Percentiles rank a stretch among this genome's conserved stretches.
Conservation (phyloP, 2,113 vertebrate species). For the Galeopterus variegatus region DNA sequence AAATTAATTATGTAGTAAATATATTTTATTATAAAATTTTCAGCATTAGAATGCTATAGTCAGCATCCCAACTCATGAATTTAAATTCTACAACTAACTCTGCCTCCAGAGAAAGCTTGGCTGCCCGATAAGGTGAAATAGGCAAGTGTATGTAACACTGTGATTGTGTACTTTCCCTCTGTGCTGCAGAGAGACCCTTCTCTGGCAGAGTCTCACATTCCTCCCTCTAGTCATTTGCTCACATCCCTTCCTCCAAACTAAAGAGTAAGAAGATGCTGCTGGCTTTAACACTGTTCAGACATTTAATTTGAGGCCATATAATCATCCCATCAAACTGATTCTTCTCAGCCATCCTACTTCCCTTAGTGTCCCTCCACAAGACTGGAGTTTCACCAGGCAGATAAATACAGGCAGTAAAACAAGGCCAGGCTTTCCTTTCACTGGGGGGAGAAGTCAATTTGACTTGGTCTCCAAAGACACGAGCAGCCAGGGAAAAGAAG, state of each 20-base stretch:
- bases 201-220: not conserved
- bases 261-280: not conserved
- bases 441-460: not conserved
- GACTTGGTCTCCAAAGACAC: not conserved
- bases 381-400: not conserved
- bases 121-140: not conserved
- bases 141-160: accelerated
- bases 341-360: not conserved
- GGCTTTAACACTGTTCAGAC: not conserved
- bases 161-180: not conserved
- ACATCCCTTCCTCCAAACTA: not conserved
- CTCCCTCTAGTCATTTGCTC: not conserved
- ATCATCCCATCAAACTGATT: not conserved
- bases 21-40: not conserved
- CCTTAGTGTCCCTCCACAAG: not conserved
- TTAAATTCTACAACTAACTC: not conserved
- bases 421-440: not conserved
- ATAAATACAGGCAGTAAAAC: not conserved
- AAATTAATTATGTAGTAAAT: conserved; percentile 45
- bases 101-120: not conserved
- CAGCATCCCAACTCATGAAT: not conserved
- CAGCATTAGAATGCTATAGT: not conserved
- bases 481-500: not conserved
- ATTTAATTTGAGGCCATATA: not conserved
- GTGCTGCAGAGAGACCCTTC: not conserved